These are phyloP conservation scores for Keiferia lycopersicella DNA, from an alignment of 2,888 invertebrate species.

Conservation along the genomic window DNA sequence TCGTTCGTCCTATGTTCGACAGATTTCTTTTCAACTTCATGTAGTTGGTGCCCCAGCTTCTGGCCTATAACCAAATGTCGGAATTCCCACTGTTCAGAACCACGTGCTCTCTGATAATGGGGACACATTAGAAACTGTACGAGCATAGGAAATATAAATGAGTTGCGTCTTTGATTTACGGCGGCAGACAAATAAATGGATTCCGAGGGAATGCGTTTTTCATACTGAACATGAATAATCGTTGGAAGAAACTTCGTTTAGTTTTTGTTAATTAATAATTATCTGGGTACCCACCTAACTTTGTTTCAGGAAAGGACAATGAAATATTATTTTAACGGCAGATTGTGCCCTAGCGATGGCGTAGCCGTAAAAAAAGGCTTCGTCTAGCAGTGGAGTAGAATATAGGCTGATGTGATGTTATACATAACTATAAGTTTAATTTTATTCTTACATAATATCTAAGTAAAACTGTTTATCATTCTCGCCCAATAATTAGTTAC, in stretches of 20 bases:
- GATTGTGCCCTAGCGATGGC: too few relatives aligned
- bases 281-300: not conserved
- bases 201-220: conserved; percentile 36
- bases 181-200: conserved; percentile 54
- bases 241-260: not conserved
- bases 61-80: conserved; percentile 45
- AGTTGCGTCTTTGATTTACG: conserved; percentile 60
- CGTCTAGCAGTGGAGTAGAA: too few relatives aligned
- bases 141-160: conserved; percentile 65
- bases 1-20: too few relatives aligned
- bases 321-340: not conserved
- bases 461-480: not conserved
- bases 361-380: too few relatives aligned
- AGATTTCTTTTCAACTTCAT: not conserved
- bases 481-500: not conserved
- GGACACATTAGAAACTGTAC: conserved; percentile 73
- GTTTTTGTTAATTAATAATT: not conserved
- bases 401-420: too few relatives aligned
- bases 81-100: conserved; percentile 55
- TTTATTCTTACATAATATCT: too few relatives aligned
- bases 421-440: too few relatives aligned
- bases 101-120: conserved; percentile 72
- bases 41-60: not conserved
- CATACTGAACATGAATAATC: not conserved
- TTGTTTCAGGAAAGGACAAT: too few relatives aligned